phyloP scores from a whole-genome alignment of 1,140 invertebrate genomes.

The Belonocnema kinseyi region DNA sequence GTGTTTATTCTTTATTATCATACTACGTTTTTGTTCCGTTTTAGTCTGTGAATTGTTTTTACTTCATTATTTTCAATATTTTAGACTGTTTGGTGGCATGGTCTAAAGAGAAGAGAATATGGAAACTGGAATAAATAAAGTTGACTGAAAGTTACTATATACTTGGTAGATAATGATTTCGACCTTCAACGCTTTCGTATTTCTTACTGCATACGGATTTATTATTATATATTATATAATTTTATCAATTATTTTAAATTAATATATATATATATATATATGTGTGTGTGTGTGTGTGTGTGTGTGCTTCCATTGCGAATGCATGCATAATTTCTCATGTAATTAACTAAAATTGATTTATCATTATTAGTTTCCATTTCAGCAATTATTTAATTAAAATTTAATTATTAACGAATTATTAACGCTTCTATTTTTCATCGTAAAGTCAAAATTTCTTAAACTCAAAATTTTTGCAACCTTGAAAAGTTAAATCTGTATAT shows the following conservation, averaged over 20 bases:
- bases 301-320: no score
- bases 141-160: constrained; percentile 26
- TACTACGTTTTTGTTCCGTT: no score
- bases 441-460: no score
- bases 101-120: constrained; percentile 40
- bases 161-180: constrained; percentile 7
- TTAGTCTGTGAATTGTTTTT: no score
- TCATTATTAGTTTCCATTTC: no score
- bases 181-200: constrained; percentile 50
- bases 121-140: background rate
- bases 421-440: no score
- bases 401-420: background rate
- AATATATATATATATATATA: no score
- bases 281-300: no score
- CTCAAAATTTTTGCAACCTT: no score
- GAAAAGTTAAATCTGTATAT: no score
- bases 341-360: no score
- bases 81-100: constrained; percentile 47
- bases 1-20: constrained; percentile 8
- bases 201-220: constrained; percentile 49
- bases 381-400: background rate
- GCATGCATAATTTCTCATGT: no score
- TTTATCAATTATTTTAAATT: background rate
- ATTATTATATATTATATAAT: constrained; percentile 46
- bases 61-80: background rate